Conservation (phyloP, 2,888 invertebrate species). For the Drymonia ruficornis region DNA sequence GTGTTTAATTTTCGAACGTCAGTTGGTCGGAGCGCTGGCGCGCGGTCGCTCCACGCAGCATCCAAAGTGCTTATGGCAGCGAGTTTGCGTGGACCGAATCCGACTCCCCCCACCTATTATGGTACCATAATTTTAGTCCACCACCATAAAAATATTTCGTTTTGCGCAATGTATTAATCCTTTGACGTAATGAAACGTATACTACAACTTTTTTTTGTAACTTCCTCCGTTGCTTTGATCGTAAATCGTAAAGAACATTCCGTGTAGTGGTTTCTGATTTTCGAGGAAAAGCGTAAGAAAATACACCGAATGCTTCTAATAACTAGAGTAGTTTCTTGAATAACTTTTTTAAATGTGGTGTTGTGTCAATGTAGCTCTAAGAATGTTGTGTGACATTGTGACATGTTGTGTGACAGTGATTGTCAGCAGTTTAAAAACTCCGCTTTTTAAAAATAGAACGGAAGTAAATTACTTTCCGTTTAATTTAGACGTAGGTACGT, state of each 20-base stretch:
- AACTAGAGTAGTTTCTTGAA: background rate
- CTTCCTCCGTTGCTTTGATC: background rate
- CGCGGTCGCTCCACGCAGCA: constrained; percentile 51
- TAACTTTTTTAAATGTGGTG: background rate
- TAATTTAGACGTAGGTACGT: too few relatives aligned
- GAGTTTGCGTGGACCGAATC: constrained; percentile 48
- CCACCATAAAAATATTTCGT: constrained; percentile 75
- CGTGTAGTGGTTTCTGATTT: background rate
- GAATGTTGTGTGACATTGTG: too few relatives aligned
- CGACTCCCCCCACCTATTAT: constrained; percentile 42
- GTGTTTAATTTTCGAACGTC: constrained; percentile 29
- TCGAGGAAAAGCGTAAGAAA: background rate
- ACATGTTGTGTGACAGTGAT: too few relatives aligned
- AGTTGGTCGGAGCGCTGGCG: constrained; percentile 33
- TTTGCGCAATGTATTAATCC: constrained; percentile 75
- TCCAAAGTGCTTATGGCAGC: constrained; percentile 59
- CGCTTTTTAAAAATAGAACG: too few relatives aligned
- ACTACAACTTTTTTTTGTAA: background rate
- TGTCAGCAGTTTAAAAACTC: too few relatives aligned
- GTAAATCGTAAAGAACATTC: background rate
- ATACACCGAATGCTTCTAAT: background rate
- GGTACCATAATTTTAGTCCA: constrained; percentile 58
- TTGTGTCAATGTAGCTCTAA: too few relatives aligned
- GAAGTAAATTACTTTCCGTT: too few relatives aligned
- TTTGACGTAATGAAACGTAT: constrained; percentile 28